Base-by-base conservation (phyloP, 1,140 invertebrate species). In the Aphidius ervi region DNA sequence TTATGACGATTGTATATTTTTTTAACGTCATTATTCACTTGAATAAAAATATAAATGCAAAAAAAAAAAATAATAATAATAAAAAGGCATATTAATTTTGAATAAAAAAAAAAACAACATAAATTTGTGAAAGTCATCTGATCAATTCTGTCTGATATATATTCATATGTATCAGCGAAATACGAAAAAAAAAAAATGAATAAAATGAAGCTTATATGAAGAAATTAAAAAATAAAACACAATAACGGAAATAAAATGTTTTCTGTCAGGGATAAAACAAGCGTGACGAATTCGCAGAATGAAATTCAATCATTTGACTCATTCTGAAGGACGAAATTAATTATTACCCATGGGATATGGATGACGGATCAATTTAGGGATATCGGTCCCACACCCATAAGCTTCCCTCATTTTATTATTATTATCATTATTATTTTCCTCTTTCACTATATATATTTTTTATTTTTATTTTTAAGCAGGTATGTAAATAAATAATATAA, bases 251-350 rank as follows among this genome's bases (percentile, higher is more conserved):
- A 59, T 59, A 47, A 52, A 45, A 50, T 50, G 48, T 50, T 50
- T 59, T 52, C 47, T 59, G 48, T 59, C 40, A 58, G 47, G 42
- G 31, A 56, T 56, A 56, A 46, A 56, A 59, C 57, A 40, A 59
- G 57, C 57, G 48, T 59, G 47, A 50, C 57, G 47, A 59, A 59
- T 59, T 59, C 57, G 47, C 57, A 43, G 57, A 59, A 59, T 59
- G 57, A 59, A 59, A 59, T 59, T 59, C 57, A 59, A 59, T 59
- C 57, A 47, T 39, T 56, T 41, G 56, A 59, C n/a, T 59, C 41
- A 9, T 40, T 45, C 9, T 39, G 48, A 59, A 59, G 47, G 57
- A 59, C 57, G 23, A 52, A 59, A 59, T 59, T 59, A 59, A 59
- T 59, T 59, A 59, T 59, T 48, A 52, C 48, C 47, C 48, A 45